Percentiles rank a stretch among this genome's conserved stretches.
Evolutionary conservation across 2,113 vertebrate genomes (phyloP).

Genomic region (Empidonax traillii): DNA sequence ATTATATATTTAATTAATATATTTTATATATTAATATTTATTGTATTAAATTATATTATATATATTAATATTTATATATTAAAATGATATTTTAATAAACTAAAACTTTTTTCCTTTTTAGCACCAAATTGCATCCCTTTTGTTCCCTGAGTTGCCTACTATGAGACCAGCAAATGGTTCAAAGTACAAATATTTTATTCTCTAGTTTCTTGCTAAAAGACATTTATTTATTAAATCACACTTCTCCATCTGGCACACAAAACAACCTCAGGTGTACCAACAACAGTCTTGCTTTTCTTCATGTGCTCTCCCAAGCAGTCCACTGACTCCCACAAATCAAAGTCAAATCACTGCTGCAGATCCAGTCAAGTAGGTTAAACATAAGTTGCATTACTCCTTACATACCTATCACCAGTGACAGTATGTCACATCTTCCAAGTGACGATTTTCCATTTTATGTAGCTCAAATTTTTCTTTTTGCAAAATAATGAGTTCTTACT

Average conservation of each 20-base stretch:
- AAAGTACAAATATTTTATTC: not conserved
- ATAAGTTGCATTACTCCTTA: not conserved
- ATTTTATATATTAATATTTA: too few relatives aligned
- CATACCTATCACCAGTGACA: accelerated
- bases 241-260: not conserved
- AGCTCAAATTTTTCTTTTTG: not conserved
- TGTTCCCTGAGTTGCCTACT: not conserved
- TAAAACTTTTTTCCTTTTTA: not conserved
- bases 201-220: not conserved
- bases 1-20: too few relatives aligned
- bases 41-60: too few relatives aligned
- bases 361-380: not conserved
- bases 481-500: not conserved
- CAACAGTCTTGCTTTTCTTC: not conserved
- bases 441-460: not conserved
- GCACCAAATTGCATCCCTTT: not conserved
- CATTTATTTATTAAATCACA: not conserved
- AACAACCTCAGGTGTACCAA: not conserved
- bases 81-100: too few relatives aligned
- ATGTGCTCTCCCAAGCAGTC: not conserved
- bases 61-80: too few relatives aligned
- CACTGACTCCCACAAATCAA: not conserved
- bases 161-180: not conserved
- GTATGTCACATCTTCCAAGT: not conserved
- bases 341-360: not conserved